Base-by-base conservation (phyloP, 2,113 vertebrate genomes). In the Percopsis transmontana region DNA sequence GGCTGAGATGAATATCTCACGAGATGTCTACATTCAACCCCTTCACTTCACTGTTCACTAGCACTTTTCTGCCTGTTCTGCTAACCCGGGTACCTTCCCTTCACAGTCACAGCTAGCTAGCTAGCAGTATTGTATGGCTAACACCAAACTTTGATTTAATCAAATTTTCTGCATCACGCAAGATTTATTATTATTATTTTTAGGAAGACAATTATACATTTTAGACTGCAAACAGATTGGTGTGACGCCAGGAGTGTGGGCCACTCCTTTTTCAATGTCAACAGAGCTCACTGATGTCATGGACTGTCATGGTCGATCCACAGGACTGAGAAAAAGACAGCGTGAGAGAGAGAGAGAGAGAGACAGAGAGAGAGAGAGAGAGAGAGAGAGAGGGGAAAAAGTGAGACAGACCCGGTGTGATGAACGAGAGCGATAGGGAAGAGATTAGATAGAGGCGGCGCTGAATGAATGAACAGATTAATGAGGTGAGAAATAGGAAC, bases 401-500 rank as follows among this genome's bases (percentile, higher is more conserved):
- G 16, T 14, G 50, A 54, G 62, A 65, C n/a, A 6, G 57, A 58
- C 38, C 63, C 54, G 2, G 41, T 9, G 55, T 87, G 83, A 90
- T 83, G 85, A 90, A 90, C 70, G 80, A 68, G 74, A 51, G 62
- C 83, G 72, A 80, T 62, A 53, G 33, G 50, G 71, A 71, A 45
- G 44, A 80, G 80, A 85, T 86, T 84, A 85, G 72, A 21, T 76
- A 84, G 77, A 38, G 64, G 77, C 77, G 60, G 27, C 24, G 40
- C 64, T 66, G 76, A 84, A 85, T 83, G 81, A 87, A 89, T 78
- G 42, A 84, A 77, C 73, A 80, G 79, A 84, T 84, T 82, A 86
- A 88, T 87, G 80, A 87, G 74, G 84, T 72, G 84, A 81, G 72
- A 57, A 71, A 72, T 82, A 73, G 66, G 74, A 76, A 67, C 58